Conservation (phyloP, 1,140 invertebrate genomes). For the Drosophila persimilis region DNA sequence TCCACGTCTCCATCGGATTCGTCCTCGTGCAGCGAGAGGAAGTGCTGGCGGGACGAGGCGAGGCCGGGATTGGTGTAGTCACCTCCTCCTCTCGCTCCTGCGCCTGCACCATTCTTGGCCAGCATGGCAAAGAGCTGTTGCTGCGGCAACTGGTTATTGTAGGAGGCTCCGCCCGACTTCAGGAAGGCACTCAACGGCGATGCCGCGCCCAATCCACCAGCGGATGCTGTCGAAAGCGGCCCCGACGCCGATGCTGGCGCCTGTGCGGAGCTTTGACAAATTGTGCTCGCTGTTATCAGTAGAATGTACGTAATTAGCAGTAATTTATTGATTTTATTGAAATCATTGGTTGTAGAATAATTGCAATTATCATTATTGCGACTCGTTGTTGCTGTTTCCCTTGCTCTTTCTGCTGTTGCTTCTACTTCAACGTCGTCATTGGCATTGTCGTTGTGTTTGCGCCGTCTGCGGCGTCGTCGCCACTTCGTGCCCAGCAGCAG, state of each 20-base stretch:
- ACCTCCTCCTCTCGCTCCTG: slow-evolving; percentile 11
- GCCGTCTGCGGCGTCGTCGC: slow-evolving; percentile 64
- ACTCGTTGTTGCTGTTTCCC: slow-evolving; percentile 8
- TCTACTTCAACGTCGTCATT: slow-evolving; percentile 23
- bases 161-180: slow-evolving; percentile 66
- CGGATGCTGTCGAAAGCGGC: neutral
- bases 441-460: slow-evolving; percentile 34
- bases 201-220: slow-evolving; percentile 8
- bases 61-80: slow-evolving; percentile 21
- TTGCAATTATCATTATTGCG: slow-evolving; percentile 73
- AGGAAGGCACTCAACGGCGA: slow-evolving; percentile 63
- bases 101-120: slow-evolving; percentile 55
- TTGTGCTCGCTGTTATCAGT: slow-evolving; percentile 78
- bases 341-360: slow-evolving; percentile 73
- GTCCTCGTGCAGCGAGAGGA: slow-evolving; percentile 48
- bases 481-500: slow-evolving; percentile 49
- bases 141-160: slow-evolving; percentile 70
- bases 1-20: slow-evolving; percentile 49
- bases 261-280: slow-evolving; percentile 71
- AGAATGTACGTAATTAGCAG: slow-evolving; percentile 77
- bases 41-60: slow-evolving; percentile 35
- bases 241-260: slow-evolving; percentile 32
- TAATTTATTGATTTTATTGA: slow-evolving; percentile 82
- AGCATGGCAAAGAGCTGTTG: slow-evolving; percentile 76
- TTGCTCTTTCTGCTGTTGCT: slow-evolving; percentile 9